phyloP scores from a whole-genome alignment of 2,888 invertebrate genomes.

The Lasioglossum morio region DNA sequence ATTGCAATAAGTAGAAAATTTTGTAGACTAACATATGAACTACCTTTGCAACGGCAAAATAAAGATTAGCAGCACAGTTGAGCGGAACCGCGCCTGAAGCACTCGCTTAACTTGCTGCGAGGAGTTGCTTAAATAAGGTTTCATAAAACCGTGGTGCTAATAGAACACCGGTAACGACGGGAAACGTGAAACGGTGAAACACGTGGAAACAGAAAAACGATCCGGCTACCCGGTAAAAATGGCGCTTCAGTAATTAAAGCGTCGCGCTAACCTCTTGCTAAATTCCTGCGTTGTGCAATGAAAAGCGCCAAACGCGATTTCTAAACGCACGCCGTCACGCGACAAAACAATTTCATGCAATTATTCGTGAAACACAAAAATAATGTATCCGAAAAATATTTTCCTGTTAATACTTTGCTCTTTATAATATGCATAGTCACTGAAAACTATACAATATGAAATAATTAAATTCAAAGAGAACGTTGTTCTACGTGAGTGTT shows the following conservation, averaged over 20 bases:
- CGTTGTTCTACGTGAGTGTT: too few relatives aligned
- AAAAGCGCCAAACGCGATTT: slow-evolving; percentile 22
- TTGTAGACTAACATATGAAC: neutral
- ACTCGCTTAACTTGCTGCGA: neutral
- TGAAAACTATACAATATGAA: too few relatives aligned
- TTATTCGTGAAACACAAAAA: neutral
- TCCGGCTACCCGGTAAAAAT: slow-evolving; percentile 22
- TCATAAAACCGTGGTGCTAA: slow-evolving; percentile 32
- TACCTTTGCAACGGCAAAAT: neutral
- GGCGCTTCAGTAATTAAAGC: slow-evolving; percentile 63
- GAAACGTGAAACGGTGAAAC: slow-evolving; percentile 28
- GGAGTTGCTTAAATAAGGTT: slow-evolving; percentile 6
- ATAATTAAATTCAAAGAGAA: too few relatives aligned
- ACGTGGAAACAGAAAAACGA: slow-evolving; percentile 19
- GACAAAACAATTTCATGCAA: neutral
- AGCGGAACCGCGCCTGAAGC: neutral
- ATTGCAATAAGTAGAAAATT: neutral
- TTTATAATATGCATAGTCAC: too few relatives aligned
- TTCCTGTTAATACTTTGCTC: neutral
- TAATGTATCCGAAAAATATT: neutral
- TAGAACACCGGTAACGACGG: slow-evolving; percentile 40
- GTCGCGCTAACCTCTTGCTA: slow-evolving; percentile 10
- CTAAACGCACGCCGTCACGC: neutral
- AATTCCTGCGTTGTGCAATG: slow-evolving; percentile 11
- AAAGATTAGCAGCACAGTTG: slow-evolving; percentile 1